Base-by-base conservation (phyloP, 1,140 invertebrate genomes). In the Bombus sibiricus region DNA sequence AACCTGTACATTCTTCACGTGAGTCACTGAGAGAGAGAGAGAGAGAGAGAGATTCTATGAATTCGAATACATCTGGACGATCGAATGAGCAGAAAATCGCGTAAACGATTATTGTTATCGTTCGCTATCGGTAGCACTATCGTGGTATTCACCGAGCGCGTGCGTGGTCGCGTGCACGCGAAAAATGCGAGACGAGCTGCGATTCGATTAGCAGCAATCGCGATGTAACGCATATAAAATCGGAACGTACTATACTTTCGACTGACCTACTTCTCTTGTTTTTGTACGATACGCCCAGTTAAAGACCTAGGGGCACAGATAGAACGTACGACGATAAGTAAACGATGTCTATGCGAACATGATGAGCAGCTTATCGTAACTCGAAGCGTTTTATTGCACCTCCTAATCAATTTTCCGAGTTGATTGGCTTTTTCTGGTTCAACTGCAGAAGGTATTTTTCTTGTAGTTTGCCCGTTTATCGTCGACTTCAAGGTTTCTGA, bases 221-320 rank as follows among this genome's bases (percentile, higher is more conserved):
- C 66, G 25, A 68, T 47, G n/a, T 34, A 47, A 73, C 47, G 57
- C 41, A 43, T 77, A 41, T 53, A 57, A 76, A 78, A 25, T 9
- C 39, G 37, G n/a, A 10, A 39, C 37, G 25, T 62, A 66, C 83
- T 86, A 88, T 83, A 78, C 83, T 86, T 84, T 87, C 78, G 39
- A 81, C 18, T 37, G 87, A 90, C 87, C 89, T 82, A 91, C 47
- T 91, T 91, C 32, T 71, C 25, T 88, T 66, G 62, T 82, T 91
- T 91, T 91, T 53, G 71, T 83, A 73, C 32, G 79, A 87, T 87
- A 83, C 74, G 53, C 80, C 34, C 74, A 68, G 62, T 57, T 79
- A 41, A 64, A 81, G 32, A 47, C 64, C 74, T 85, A 76, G 62
- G 39, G 53, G 59, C 62, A 41, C 37, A 77, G 81, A 89, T 75